Conservation (phyloP, 2,797 vertebrate genomes). For the Muscicapa striata region DNA sequence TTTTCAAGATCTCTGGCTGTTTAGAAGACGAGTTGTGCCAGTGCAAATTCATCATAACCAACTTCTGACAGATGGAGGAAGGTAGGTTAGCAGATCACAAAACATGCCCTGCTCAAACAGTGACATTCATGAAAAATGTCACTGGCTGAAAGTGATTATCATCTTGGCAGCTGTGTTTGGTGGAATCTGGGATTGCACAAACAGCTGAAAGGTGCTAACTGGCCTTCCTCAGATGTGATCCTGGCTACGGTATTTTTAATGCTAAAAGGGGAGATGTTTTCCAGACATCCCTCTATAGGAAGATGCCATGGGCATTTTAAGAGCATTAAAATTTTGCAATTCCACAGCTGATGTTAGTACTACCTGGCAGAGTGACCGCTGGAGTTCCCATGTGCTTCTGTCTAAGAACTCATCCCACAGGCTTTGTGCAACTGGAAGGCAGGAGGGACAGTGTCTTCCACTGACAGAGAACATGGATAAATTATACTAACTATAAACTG, state of each 20-base stretch:
- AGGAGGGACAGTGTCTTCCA: neutral
- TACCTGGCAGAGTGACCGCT: neutral
- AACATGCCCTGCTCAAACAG: neutral
- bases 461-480: neutral
- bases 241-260: neutral
- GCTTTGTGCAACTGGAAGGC: neutral
- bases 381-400: neutral
- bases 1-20: conserved; percentile 31
- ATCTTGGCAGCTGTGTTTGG: neutral
- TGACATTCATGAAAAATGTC: conserved; percentile 19
- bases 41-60: conserved; percentile 12
- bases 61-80: neutral
- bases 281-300: neutral
- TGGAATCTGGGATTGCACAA: neutral
- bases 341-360: neutral
- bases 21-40: neutral
- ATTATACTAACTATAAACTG: neutral
- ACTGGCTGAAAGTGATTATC: neutral
- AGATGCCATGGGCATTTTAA: neutral
- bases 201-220: neutral
- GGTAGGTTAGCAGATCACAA: neutral
- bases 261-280: neutral
- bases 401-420: neutral
- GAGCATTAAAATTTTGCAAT: neutral
- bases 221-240: neutral